These are phyloP conservation scores for Catonia carolina DNA, from an alignment of 2,888 invertebrate genomes.

Conservation along the genomic window DNA sequence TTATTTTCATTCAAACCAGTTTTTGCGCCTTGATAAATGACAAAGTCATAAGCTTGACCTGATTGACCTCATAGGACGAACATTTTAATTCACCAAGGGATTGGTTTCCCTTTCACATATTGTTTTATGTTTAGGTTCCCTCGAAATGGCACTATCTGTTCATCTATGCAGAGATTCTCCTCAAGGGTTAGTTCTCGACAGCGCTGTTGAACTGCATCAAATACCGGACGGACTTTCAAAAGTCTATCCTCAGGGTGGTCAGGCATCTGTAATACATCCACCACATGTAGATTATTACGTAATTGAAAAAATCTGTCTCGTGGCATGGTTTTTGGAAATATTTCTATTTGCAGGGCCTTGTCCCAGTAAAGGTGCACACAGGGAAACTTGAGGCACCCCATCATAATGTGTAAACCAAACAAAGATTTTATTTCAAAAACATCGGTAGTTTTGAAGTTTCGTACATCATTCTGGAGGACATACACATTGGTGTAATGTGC, in stretches of 20 bases:
- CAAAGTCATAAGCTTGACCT: slow-evolving; percentile 31
- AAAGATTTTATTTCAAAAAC: slow-evolving; percentile 17
- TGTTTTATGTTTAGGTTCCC: slow-evolving; percentile 31
- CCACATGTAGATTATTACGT: background rate
- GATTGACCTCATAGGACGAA: slow-evolving; percentile 30
- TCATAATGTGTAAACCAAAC: slow-evolving; percentile 18
- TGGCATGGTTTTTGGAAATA: slow-evolving; percentile 1
- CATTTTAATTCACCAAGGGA: slow-evolving; percentile 31
- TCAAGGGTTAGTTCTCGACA: slow-evolving; percentile 11
- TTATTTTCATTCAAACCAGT: background rate
- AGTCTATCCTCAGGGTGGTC: no score
- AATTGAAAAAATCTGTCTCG: slow-evolving; percentile 5
- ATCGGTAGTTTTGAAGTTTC: background rate
- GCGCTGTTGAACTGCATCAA: no score
- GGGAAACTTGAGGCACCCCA: slow-evolving; percentile 15
- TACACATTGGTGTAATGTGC: background rate
- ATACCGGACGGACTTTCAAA: no score
- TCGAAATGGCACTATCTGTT: slow-evolving; percentile 31
- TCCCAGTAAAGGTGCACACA: slow-evolving; percentile 3
- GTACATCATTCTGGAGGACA: slow-evolving; percentile 4
- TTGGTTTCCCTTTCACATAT: slow-evolving; percentile 32
- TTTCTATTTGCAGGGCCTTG: background rate
- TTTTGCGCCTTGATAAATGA: slow-evolving; percentile 25
- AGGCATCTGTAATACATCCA: slow-evolving; percentile 17
- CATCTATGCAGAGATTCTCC: slow-evolving; percentile 21